Percentiles rank a stretch among this genome's conserved stretches.
phyloP scores from a whole-genome alignment of 2,888 invertebrate genomes.

The Dysmachus trigonus region DNA sequence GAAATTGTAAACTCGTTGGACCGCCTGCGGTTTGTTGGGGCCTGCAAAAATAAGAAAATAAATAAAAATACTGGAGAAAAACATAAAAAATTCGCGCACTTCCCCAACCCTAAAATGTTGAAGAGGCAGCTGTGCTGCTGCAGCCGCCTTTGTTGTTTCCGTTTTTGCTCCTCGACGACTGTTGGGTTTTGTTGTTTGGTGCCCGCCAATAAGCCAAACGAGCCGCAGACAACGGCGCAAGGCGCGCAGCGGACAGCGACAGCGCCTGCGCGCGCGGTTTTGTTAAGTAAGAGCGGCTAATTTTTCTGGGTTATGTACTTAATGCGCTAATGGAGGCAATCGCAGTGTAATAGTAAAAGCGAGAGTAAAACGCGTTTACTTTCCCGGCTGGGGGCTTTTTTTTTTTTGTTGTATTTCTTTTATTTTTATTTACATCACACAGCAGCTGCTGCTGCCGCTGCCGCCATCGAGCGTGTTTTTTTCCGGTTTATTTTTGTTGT shows the following conservation, averaged over 20 bases:
- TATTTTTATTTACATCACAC: conserved; percentile 28
- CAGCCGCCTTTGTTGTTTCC: not conserved
- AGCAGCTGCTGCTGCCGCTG: too few relatives aligned
- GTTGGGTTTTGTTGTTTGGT: not conserved
- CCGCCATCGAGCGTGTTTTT: not conserved
- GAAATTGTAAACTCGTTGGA: not conserved
- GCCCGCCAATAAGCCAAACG: not conserved
- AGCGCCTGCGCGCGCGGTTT: not conserved
- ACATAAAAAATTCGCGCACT: too few relatives aligned
- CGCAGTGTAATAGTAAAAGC: conserved; percentile 21
- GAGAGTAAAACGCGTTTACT: conserved; percentile 42
- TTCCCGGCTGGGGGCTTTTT: not conserved
- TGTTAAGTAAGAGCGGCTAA: conserved; percentile 32
- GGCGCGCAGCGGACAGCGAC: not conserved
- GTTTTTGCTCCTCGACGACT: not conserved
- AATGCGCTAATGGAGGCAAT: not conserved
- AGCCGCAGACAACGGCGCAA: not conserved
- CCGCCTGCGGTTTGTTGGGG: not conserved
- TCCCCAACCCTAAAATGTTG: not conserved
- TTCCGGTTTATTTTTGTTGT: not conserved
- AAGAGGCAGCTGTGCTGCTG: not conserved
- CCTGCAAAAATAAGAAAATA: not conserved
- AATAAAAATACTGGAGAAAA: not conserved
- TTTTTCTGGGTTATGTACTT: conserved; percentile 31
- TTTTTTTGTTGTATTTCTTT: not conserved